Percentiles rank a stretch among this genome's conserved stretches.
Conservation (phyloP, 2,797 vertebrate species). For the Gallinago stenura region DNA sequence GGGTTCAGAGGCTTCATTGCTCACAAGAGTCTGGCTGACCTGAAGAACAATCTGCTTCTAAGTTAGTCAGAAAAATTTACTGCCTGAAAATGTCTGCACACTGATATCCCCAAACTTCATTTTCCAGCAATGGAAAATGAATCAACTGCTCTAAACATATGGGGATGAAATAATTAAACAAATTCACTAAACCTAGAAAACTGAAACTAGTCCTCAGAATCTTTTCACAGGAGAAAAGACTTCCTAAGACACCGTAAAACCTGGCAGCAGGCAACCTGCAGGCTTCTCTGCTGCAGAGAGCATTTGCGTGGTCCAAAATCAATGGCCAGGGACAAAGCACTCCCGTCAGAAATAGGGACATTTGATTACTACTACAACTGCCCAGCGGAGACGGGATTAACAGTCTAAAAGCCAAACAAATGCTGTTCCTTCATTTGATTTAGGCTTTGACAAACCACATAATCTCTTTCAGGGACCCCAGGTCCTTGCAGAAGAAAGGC, state of each 20-base stretch:
- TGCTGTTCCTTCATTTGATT: background rate
- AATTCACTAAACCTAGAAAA: background rate
- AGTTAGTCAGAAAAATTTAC: background rate
- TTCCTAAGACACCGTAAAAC: background rate
- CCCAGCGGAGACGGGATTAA: background rate
- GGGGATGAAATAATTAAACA: background rate
- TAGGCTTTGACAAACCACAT: background rate
- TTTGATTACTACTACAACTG: background rate
- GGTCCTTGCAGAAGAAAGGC: background rate
- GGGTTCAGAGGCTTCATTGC: background rate
- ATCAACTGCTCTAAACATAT: background rate
- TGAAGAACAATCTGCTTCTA: background rate
- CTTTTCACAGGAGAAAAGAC: background rate
- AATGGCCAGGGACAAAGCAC: background rate
- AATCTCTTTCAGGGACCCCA: background rate
- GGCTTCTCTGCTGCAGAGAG: background rate
- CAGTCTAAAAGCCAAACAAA: background rate
- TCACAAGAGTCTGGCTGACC: background rate
- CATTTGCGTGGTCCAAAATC: background rate
- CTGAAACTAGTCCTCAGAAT: background rate
- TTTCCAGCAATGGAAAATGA: background rate
- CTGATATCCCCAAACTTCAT: background rate
- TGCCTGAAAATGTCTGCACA: background rate
- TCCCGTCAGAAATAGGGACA: background rate
- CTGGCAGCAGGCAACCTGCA: background rate